Percentiles rank a stretch among this genome's conserved stretches.
These are phyloP conservation scores for Phenganax subtilis DNA, from an alignment of 92 coral and sea anemone species.

Conservation along the genomic window DNA sequence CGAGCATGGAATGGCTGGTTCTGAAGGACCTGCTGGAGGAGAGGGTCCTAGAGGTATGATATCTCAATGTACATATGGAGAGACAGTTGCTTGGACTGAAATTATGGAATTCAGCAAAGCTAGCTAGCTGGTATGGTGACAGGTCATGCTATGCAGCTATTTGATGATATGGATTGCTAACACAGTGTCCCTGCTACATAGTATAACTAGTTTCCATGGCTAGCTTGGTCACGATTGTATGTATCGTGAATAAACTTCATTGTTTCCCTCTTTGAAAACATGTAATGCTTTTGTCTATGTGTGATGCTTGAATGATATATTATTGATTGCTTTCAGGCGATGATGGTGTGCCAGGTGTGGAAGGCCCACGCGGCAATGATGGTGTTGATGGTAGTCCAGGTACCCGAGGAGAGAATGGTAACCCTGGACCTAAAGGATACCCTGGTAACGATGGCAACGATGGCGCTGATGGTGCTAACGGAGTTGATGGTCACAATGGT, in stretches of 20 bases:
- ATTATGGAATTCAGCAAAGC: neutral
- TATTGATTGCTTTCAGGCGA: neutral
- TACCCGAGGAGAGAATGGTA: slow-evolving; percentile 6
- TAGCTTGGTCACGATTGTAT: neutral
- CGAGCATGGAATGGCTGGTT: slow-evolving; percentile 13
- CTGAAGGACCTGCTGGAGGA: slow-evolving; percentile 22
- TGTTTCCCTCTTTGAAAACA: too few relatives aligned
- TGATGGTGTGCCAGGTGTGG: neutral
- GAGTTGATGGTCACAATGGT: slow-evolving; percentile 22
- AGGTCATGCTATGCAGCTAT: too few relatives aligned
- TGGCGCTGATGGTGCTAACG: slow-evolving; percentile 22
- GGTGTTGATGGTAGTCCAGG: slow-evolving; percentile 11
- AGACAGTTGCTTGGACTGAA: neutral
- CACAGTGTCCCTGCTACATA: neutral
- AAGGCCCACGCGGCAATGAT: neutral
- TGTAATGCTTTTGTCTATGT: too few relatives aligned
- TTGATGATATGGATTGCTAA: too few relatives aligned
- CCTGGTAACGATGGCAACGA: slow-evolving; percentile 30
- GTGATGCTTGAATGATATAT: too few relatives aligned
- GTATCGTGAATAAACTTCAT: too few relatives aligned
- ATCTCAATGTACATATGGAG: neutral
- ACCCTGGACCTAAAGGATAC: slow-evolving; percentile 23
- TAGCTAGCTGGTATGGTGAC: too few relatives aligned
- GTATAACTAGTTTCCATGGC: neutral
- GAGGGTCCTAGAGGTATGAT: slow-evolving; percentile 30